These are phyloP conservation scores for Trypoxylon attenuatum DNA, from an alignment of 2,888 invertebrate genomes.

Conservation along the genomic window DNA sequence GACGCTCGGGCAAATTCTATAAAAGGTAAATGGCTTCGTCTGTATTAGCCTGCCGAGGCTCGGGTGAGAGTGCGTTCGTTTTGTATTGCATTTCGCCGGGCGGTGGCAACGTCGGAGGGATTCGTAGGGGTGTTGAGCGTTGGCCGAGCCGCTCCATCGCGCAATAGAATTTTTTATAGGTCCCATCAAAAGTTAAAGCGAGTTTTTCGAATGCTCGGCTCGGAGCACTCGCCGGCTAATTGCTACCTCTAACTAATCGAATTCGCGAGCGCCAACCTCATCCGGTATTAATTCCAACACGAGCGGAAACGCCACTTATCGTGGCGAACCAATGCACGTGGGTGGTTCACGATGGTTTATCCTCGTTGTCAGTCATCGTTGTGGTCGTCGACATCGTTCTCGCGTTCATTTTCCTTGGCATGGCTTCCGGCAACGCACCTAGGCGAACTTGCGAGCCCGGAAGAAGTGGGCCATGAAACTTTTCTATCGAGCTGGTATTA, in stretches of 20 bases:
- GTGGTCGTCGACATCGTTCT: too few species aligned
- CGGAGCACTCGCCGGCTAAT: slow-evolving; percentile 28
- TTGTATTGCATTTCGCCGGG: not conserved
- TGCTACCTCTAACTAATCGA: slow-evolving; percentile 28
- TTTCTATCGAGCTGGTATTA: slow-evolving; percentile 58
- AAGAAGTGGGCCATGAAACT: slow-evolving; percentile 45
- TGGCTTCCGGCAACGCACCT: too few species aligned
- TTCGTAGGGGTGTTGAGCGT: too few species aligned
- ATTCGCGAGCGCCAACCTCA: slow-evolving; percentile 19
- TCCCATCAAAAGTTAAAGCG: slow-evolving; percentile 34
- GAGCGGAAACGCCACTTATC: not conserved
- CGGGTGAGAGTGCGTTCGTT: too few species aligned
- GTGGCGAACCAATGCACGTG: not conserved
- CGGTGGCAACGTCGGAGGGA: too few species aligned
- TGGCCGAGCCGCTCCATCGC: not conserved
- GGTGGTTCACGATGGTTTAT: too few species aligned
- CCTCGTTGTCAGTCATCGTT: not conserved
- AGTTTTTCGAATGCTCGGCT: slow-evolving; percentile 5
- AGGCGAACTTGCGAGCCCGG: not conserved
- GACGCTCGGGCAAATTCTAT: not conserved
- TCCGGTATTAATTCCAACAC: not conserved
- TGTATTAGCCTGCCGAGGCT: not conserved
- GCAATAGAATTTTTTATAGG: not conserved
- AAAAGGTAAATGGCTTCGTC: not conserved
- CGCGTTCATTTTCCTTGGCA: too few species aligned